Evolutionary conservation across 2,113 vertebrate species (phyloP).

Genomic region (Proterorhinus semilunaris): DNA sequence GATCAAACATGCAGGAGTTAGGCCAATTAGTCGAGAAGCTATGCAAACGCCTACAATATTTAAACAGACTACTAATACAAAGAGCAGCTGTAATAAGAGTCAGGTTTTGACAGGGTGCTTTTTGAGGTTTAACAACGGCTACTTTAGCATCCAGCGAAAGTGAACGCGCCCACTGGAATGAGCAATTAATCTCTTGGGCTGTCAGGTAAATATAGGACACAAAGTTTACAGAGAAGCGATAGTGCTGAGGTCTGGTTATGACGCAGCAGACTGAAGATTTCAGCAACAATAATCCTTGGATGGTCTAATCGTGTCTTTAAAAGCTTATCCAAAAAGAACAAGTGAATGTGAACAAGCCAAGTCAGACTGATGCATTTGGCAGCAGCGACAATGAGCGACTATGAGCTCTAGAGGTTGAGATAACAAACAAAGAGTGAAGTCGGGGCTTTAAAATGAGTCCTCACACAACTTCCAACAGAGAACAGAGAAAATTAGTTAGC

Average conservation of each 20-base stretch:
- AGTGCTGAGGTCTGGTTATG: slow-evolving; percentile 8
- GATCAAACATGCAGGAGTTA: slow-evolving; percentile 34
- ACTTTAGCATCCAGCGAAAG: slow-evolving; percentile 32
- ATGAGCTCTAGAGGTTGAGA: too few species aligned
- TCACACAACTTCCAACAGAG: too few species aligned
- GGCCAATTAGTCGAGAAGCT: slow-evolving; percentile 41
- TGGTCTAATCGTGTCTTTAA: slow-evolving; percentile 10
- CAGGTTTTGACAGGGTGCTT: slow-evolving; percentile 49
- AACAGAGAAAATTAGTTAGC: too few species aligned
- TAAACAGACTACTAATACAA: slow-evolving; percentile 23
- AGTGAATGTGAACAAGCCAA: slow-evolving; percentile 4
- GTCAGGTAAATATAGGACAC: slow-evolving; percentile 30
- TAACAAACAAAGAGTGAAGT: too few species aligned
- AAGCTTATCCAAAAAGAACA: slow-evolving; percentile 7
- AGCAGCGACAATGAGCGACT: slow-evolving; percentile 9
- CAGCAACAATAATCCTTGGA: slow-evolving; percentile 27
- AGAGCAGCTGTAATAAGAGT: slow-evolving; percentile 38
- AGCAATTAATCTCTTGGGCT: slow-evolving; percentile 31
- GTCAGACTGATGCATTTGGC: slow-evolving; percentile 3
- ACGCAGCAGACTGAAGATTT: slow-evolving; percentile 18
- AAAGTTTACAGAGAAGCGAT: slow-evolving; percentile 6
- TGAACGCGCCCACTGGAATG: slow-evolving; percentile 30
- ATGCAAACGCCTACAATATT: slow-evolving; percentile 34
- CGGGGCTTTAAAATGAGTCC: too few species aligned
- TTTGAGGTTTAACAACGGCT: slow-evolving; percentile 49